phyloP scores from a whole-genome alignment of 2,797 vertebrate species.

The Thamnophis elegans region DNA sequence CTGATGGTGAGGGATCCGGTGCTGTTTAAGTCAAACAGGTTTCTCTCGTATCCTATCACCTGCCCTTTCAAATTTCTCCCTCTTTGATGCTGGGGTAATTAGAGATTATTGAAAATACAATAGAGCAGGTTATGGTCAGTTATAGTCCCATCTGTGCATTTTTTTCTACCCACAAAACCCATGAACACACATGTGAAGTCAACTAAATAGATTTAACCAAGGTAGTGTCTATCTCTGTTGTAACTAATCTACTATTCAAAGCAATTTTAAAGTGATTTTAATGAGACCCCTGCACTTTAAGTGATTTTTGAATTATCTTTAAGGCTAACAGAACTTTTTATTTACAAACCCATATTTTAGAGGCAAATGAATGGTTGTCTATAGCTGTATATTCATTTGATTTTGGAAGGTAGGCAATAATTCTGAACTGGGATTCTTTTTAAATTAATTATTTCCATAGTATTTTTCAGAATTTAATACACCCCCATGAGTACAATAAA shows the following conservation, averaged over 20 bases:
- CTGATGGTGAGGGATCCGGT: slow-evolving; percentile 96
- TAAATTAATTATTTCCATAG: background rate
- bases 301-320: slow-evolving; percentile 19
- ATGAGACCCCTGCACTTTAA: background rate
- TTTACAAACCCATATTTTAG: slow-evolving; percentile 41
- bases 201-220: slow-evolving; percentile 48
- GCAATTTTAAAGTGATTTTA: slow-evolving; percentile 10
- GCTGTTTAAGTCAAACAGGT: slow-evolving; percentile 91
- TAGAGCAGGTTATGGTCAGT: slow-evolving; percentile 90
- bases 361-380: slow-evolving; percentile 68
- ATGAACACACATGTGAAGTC: slow-evolving; percentile 52
- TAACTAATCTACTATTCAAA: slow-evolving; percentile 47
- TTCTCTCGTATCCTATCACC: slow-evolving; percentile 96
- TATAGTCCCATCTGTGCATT: slow-evolving; percentile 93
- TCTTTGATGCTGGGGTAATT: slow-evolving; percentile 85
- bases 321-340: slow-evolving; percentile 44
- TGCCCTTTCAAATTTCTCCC: slow-evolving; percentile 84
- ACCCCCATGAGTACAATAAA: background rate
- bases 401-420: slow-evolving; percentile 60
- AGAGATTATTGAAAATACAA: slow-evolving; percentile 95
- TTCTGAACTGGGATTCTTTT: slow-evolving; percentile 54
- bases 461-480: background rate
- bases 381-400: slow-evolving; percentile 60
- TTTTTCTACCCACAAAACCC: slow-evolving; percentile 78
- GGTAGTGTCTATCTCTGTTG: slow-evolving; percentile 51